These are phyloP conservation scores for Oegoconia quadripuncta DNA, from an alignment of 2,888 invertebrate genomes.

Conservation along the genomic window DNA sequence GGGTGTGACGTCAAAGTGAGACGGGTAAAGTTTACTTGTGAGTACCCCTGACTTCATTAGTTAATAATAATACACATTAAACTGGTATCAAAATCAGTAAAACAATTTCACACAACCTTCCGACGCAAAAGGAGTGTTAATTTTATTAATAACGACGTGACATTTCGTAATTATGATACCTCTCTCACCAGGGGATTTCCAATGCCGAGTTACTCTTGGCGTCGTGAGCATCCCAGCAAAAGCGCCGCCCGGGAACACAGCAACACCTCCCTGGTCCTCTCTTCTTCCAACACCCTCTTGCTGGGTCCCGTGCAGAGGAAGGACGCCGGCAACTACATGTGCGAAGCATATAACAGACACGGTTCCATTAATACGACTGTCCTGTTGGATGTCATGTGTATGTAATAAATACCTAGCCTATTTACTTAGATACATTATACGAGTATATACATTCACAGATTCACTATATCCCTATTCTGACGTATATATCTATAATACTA, in stretches of 20 bases:
- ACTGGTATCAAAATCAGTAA: neutral
- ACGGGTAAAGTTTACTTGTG: no score
- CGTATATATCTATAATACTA: no score
- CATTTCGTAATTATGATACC: no score
- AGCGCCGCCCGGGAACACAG: slow-evolving; percentile 37
- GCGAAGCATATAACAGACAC: slow-evolving; percentile 89
- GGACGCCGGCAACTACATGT: slow-evolving; percentile 88
- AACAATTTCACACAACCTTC: no score
- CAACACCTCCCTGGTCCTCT: slow-evolving; percentile 55
- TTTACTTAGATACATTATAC: neutral
- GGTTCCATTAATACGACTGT: slow-evolving; percentile 85
- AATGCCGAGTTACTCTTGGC: slow-evolving; percentile 86
- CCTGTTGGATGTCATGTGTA: slow-evolving; percentile 90
- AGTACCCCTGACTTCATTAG: no score
- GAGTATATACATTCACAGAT: neutral
- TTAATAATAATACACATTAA: no score
- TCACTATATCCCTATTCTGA: neutral
- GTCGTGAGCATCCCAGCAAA: slow-evolving; percentile 72
- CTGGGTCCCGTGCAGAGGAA: slow-evolving; percentile 82
- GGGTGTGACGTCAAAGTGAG: no score
- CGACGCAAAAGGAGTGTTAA: no score
- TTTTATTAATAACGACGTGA: no score
- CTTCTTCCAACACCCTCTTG: slow-evolving; percentile 66
- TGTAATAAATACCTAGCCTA: slow-evolving; percentile 54
- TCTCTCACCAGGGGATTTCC: slow-evolving; percentile 80